phyloP scores from a whole-genome alignment of 2,113 vertebrate genomes.

The Fregetta grallaria region DNA sequence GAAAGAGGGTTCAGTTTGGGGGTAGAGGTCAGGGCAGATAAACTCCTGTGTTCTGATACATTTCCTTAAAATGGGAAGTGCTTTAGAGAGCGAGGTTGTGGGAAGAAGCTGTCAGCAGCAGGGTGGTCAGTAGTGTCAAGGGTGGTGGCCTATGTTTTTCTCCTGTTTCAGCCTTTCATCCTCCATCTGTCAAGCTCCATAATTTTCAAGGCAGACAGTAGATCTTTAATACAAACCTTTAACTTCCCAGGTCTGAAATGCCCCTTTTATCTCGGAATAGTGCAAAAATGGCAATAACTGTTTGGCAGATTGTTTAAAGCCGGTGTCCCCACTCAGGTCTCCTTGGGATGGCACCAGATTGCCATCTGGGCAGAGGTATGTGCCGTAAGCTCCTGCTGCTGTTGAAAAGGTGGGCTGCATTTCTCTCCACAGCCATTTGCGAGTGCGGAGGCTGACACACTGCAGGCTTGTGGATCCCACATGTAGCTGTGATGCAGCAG shows the following conservation, averaged over 20 bases:
- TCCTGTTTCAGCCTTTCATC: constrained; percentile 69
- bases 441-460: accelerated
- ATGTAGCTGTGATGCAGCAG: accelerated
- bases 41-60: constrained; percentile 76
- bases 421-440: not conserved
- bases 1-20: constrained; percentile 75
- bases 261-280: not conserved
- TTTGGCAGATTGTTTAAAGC: not conserved
- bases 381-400: not conserved
- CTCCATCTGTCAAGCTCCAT: constrained; percentile 68
- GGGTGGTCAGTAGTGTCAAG: constrained; percentile 66
- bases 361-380: not conserved
- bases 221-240: constrained; percentile 62
- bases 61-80: constrained; percentile 73
- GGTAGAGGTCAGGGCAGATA: constrained; percentile 78
- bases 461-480: not conserved
- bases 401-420: not conserved
- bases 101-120: constrained; percentile 69
- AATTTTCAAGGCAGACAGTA: constrained; percentile 62
- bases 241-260: constrained; percentile 8
- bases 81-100: constrained; percentile 68
- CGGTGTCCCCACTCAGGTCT: accelerated
- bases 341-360: not conserved
- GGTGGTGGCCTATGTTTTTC: constrained; percentile 71
- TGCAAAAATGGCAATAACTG: not conserved